Evolutionary conservation across 1,140 invertebrate species (phyloP), one percentile per base, ranked within the genome.

Genomic region (Lithobius niger): DNA sequence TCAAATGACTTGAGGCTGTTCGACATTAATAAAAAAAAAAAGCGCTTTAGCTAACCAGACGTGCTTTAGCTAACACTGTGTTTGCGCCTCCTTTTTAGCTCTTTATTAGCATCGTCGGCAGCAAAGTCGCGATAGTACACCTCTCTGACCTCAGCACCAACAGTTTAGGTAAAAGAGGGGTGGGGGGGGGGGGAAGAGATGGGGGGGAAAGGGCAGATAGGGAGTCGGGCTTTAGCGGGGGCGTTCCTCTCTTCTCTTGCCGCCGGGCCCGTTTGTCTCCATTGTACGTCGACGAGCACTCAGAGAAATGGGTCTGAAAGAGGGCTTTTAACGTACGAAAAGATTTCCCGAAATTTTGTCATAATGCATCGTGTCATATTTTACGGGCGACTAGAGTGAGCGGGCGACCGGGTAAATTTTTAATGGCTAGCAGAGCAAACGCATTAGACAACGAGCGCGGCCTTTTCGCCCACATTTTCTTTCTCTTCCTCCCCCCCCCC

Each of bases 311-410:
- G 43, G 6, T 45, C 18, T 19, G 43, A 45, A 45, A 45, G 43
- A 19, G 43, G 43, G 6, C 43, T 45, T 45, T 45, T 45, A 45
- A 45, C 43, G 43, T 45, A 18, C 19, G 43, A 4, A 45, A 45
- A 45, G 43, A 45, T 45, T 45, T 45, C 43, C 43, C 6, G 43
- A 45, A 45, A 45, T 45, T 45, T 45, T 45, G 43, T 45, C 43
- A 45, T 45, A 45, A 45, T 45, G 43, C 43, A 45, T 45, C 43
- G 18, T 45, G 43, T 45, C 43, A 45, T 45, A 45, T 45, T 45
- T 45, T 19, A 45, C 43, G 43, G 43, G 43, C 43, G 18, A 45
- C 43, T 21, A 4, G 18, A 36, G 31, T 10, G 31, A 10, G n/a
- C 31, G 31, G 10, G 31, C 31, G 31, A 36, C 31, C n/a, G 31